Conservation (phyloP, 2,888 invertebrate species). For the Chesias legatella region DNA sequence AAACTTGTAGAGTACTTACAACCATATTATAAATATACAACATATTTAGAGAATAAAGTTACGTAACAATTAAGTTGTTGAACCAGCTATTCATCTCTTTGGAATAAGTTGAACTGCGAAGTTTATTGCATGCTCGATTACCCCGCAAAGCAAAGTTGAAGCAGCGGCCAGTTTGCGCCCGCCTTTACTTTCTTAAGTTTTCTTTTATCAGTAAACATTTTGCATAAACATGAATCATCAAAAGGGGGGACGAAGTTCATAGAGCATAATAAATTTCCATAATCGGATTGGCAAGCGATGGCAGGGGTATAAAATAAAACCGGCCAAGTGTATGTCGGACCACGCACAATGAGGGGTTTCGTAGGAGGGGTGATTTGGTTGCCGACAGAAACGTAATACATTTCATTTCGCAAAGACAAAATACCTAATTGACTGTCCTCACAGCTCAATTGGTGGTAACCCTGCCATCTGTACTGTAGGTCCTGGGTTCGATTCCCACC, state of each 20-base stretch:
- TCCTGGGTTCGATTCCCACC: no score
- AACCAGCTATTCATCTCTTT: conserved; percentile 17
- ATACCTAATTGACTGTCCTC: no score
- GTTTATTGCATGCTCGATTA: conserved; percentile 47
- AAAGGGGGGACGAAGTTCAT: conserved; percentile 5
- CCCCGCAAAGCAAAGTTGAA: conserved; percentile 31
- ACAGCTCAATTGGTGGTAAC: no score
- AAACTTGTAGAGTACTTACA: conserved; percentile 8
- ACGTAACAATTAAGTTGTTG: conserved; percentile 15
- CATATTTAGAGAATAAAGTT: conserved; percentile 12
- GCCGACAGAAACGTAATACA: no score
- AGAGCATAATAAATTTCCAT: conserved; percentile 13
- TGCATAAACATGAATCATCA: conserved; percentile 14
- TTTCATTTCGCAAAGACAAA: no score
- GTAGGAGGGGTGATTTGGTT: no score
- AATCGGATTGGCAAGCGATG: conserved; percentile 12
- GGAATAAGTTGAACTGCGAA: conserved; percentile 28
- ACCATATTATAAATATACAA: conserved; percentile 13
- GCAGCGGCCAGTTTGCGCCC: conserved; percentile 17
- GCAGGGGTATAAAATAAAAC: conserved; percentile 3
- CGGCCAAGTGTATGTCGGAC: conserved; percentile 5
- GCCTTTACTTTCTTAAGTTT: conserved; percentile 1
- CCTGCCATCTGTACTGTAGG: no score
- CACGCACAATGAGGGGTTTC: no score
- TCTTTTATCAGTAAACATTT: conserved; percentile 8